A percentile compares a stretch with the other conserved stretches of the same genome.
These are phyloP conservation scores for Gasterosteus nipponicus DNA, from an alignment of 2,113 vertebrate genomes.

Conservation along the genomic window DNA sequence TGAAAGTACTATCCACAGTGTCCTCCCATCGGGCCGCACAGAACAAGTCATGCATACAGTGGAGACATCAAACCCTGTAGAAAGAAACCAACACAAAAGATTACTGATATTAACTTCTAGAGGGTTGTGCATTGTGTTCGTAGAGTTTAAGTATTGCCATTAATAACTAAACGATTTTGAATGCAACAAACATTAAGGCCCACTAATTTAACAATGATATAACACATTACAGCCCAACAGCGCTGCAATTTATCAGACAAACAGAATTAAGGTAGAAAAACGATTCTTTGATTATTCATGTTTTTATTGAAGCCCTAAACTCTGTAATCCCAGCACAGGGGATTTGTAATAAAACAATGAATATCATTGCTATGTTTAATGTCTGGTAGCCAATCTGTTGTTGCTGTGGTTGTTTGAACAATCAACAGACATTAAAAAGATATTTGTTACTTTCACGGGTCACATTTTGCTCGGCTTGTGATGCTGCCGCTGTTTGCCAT, in stretches of 20 bases:
- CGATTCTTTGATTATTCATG: not conserved
- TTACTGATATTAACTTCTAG: conserved; percentile 1
- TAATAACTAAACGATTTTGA: not conserved
- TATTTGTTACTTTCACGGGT: not conserved
- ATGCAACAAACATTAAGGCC: not conserved
- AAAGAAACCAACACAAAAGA: conserved; percentile 48
- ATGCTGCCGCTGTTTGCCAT: not conserved
- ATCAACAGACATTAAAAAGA: not conserved
- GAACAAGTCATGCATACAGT: conserved; percentile 83
- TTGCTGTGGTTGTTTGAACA: not conserved
- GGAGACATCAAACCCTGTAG: conserved; percentile 85
- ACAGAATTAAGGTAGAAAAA: not conserved
- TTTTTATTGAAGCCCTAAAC: not conserved
- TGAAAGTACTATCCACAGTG: conserved; percentile 78
- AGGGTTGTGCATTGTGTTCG: not conserved
- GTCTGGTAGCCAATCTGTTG: not conserved
- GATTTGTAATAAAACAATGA: not conserved
- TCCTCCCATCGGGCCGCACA: conserved; percentile 84
- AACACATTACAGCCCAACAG: not conserved
- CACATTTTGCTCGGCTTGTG: not conserved
- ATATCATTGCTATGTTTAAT: not conserved
- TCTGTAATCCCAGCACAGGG: not conserved
- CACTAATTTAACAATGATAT: not conserved
- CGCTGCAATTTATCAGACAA: not conserved
- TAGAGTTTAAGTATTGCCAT: not conserved